Percentiles rank a stretch among this genome's conserved stretches.
Conservation (phyloP, 2,113 vertebrate genomes). For the Mesocricetus auratus region DNA sequence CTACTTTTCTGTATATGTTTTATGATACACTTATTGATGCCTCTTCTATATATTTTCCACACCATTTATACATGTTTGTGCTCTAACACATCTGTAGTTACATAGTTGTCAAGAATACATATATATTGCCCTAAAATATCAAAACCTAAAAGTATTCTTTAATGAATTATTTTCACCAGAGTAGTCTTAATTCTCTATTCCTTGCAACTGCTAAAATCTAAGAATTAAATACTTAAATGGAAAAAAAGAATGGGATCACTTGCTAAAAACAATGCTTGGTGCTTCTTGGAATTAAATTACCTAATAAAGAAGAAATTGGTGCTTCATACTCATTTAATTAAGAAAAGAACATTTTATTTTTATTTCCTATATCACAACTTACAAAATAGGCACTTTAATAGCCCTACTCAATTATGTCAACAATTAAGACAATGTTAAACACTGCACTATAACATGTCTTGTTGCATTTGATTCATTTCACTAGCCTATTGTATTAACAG, state of each 20-base stretch:
- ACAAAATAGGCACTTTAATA: conserved; percentile 73
- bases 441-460: conserved; percentile 61
- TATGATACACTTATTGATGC: background rate
- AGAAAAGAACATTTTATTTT: conserved; percentile 70
- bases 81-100: background rate
- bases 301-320: conserved; percentile 66
- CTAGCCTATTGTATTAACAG: background rate
- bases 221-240: conserved; percentile 6
- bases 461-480: conserved; percentile 75
- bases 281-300: conserved; percentile 65
- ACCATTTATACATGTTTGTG: background rate
- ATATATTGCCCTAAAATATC: background rate
- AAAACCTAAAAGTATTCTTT: background rate
- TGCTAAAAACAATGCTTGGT: background rate
- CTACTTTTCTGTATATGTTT: background rate
- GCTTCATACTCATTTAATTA: conserved; percentile 76
- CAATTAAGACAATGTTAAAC: conserved; percentile 72
- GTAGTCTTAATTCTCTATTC: background rate
- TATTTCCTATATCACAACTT: conserved; percentile 69
- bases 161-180: background rate
- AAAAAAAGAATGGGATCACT: background rate
- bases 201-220: background rate
- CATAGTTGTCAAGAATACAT: background rate
- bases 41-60: background rate
- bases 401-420: conserved; percentile 73